Conservation (phyloP, 2,888 invertebrate genomes). For the Aleiodes leptofemur region DNA sequence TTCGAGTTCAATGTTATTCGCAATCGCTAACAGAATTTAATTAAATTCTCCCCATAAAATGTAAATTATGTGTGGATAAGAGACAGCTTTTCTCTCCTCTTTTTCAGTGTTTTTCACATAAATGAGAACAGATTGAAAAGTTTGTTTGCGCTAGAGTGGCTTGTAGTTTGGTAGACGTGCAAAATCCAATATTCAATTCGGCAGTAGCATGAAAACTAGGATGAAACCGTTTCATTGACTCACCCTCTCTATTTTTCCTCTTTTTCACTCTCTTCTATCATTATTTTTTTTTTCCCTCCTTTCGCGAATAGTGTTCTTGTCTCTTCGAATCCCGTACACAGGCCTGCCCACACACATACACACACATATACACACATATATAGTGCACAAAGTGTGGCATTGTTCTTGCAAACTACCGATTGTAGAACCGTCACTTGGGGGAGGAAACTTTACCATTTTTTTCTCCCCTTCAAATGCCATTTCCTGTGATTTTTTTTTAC, state of each 20-base stretch:
- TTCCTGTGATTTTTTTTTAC: background rate
- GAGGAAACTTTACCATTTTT: conserved; percentile 31
- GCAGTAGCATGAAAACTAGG: conserved; percentile 9
- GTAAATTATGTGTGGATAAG: conserved; percentile 42
- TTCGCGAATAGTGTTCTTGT: conserved; percentile 1
- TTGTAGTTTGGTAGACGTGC: conserved; percentile 25
- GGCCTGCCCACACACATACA: background rate
- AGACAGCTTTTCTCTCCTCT: conserved; percentile 11
- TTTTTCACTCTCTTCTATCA: background rate
- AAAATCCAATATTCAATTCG: conserved; percentile 38
- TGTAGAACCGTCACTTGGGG: conserved; percentile 48
- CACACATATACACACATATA: conserved; percentile 36
- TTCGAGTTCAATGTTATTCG: background rate
- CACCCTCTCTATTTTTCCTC: background rate
- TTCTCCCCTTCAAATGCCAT: background rate
- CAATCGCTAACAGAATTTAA: background rate
- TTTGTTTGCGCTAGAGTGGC: conserved; percentile 32
- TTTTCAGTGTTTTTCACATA: background rate
- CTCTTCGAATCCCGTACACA: background rate
- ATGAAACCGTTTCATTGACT: conserved; percentile 22
- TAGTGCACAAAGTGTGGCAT: conserved; percentile 47
- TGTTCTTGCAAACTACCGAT: conserved; percentile 56
- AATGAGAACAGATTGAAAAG: conserved; percentile 20
- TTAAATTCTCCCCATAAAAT: background rate
- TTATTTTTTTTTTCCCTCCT: conserved; percentile 20